These are phyloP conservation scores for Melanotaenia parkinsoni DNA, from an alignment of 2,797 vertebrate genomes.

Conservation along the genomic window DNA sequence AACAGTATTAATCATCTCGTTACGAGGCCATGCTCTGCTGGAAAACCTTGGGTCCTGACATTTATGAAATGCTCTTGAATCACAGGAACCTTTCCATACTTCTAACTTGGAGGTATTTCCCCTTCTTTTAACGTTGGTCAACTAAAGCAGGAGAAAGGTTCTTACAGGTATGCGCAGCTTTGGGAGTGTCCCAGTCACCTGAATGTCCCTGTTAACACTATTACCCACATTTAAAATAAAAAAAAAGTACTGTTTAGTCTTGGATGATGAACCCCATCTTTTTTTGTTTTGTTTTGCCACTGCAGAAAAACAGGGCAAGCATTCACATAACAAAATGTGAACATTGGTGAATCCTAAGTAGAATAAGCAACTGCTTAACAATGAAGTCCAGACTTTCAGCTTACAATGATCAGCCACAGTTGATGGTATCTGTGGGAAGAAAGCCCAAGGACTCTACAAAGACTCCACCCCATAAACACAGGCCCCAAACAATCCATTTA, in stretches of 20 bases:
- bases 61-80: neutral
- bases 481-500: neutral
- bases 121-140: neutral
- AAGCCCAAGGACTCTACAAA: neutral
- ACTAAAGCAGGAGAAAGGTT: neutral
- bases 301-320: neutral
- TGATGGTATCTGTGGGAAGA: neutral
- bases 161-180: neutral
- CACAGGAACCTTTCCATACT: neutral
- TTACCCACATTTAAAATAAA: neutral
- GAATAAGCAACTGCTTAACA: neutral
- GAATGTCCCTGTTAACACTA: neutral
- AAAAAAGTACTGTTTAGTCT: neutral
- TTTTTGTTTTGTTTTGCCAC: neutral
- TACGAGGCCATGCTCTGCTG: neutral
- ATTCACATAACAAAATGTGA: neutral
- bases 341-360: neutral
- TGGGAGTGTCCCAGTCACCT: neutral
- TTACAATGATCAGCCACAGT: neutral
- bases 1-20: neutral
- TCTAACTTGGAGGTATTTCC: neutral
- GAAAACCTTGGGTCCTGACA: neutral
- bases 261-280: neutral
- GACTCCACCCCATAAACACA: neutral
- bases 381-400: neutral